Evolutionary conservation across 2,797 vertebrate genomes (phyloP), one percentile per base, ranked within the genome.

Genomic region (Euphonia xanthogaster): DNA sequence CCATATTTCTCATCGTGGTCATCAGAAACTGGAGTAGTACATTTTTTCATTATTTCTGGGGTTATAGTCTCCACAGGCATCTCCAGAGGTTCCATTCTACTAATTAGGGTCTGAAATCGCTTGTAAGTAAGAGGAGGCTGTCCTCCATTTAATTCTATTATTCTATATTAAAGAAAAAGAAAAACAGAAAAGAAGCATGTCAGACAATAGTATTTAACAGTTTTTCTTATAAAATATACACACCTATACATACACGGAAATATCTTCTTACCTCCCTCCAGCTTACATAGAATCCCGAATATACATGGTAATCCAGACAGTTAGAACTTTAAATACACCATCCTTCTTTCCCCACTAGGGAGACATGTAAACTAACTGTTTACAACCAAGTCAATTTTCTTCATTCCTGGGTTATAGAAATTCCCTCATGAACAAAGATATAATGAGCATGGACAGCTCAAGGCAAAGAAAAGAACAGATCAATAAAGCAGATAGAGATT

Each of bases 51-150:
- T 72, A 98, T 91, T 83, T 99, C 99, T 9, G 98, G 97, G 5
- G 98, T 99, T 94, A 99, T 99, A 48, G 98, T 98, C 87, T 99
- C 99, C 11, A 98, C 98, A 24, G 99, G 99, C 37, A 98, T 96
- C 96, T 99, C 99, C 93, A 99, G 97, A 1, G 98, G 96, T 12
- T 99, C 99, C 99, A 99, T 99, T 85, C 98, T 98, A 86, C 99
- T 99, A 97, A 99, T 99, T 6, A 99, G 98, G 42, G 98, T 99
- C 98, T 99, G 99, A 97, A 99, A 99, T 89, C 99, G 97, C 97
- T 99, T 99, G 94, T 99, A 99, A 54, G 99, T 99, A 90, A 99
- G 98, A 92, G 99, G 99, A 3, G 99, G 99, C 88, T 99, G 99
- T 28, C 99, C 99, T 68, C 99, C 99, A 73, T 99, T 99, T 78